Percentiles rank a stretch among this genome's conserved stretches.
Conservation (phyloP, 2,797 vertebrate species). For the Gymnopithys bicolor region DNA sequence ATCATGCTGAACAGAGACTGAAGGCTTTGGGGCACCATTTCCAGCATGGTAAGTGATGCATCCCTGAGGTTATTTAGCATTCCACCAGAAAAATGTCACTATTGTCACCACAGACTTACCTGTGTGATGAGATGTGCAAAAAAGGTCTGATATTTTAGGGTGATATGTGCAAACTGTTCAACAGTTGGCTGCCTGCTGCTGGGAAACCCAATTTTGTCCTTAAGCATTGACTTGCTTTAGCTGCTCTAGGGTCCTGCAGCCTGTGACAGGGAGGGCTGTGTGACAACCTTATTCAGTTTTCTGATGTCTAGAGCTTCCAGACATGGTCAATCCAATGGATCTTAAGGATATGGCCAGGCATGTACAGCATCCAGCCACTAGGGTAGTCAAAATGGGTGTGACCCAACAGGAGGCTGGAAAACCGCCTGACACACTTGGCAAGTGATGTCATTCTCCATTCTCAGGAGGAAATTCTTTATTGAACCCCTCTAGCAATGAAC, state of each 20-base stretch:
- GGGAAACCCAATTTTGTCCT: not conserved
- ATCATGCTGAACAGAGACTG: not conserved
- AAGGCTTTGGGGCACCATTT: not conserved
- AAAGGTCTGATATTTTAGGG: not conserved
- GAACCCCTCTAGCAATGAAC: constrained; percentile 65
- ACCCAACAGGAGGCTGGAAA: constrained; percentile 46
- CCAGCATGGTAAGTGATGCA: not conserved
- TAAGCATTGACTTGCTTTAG: not conserved
- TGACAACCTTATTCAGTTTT: not conserved
- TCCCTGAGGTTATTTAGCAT: not conserved
- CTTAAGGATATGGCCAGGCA: not conserved
- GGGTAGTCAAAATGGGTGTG: constrained; percentile 28
- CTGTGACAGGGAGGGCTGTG: not conserved
- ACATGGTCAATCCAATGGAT: not conserved
- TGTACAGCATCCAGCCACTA: not conserved
- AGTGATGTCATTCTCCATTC: constrained; percentile 48
- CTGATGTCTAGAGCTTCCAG: not conserved
- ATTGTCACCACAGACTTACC: not conserved
- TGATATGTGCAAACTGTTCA: not conserved
- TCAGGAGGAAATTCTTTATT: constrained; percentile 63
- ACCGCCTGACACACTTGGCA: constrained; percentile 59
- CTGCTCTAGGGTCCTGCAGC: not conserved
- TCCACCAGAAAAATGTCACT: not conserved
- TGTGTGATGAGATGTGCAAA: not conserved
- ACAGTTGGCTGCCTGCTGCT: not conserved